These are phyloP conservation scores for Hetaerina americana DNA, from an alignment of 1,140 invertebrate genomes.

Conservation along the genomic window DNA sequence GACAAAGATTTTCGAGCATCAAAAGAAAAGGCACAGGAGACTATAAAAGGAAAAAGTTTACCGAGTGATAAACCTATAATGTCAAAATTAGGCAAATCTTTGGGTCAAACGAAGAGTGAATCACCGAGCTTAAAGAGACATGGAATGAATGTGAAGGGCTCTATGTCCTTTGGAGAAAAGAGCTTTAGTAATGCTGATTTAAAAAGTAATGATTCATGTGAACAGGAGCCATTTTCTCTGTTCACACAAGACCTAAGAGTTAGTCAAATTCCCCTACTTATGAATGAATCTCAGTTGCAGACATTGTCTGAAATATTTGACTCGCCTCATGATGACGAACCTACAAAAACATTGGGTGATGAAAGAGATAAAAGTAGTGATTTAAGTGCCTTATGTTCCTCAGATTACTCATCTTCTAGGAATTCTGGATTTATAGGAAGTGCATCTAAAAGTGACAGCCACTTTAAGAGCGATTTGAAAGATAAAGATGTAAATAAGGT, in stretches of 20 bases:
- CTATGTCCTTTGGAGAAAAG: too few relatives aligned
- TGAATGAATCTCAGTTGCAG: neutral
- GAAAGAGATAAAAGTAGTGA: neutral
- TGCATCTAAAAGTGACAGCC: neutral
- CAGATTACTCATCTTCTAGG: too few relatives aligned
- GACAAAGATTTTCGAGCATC: neutral
- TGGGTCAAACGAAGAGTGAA: neutral
- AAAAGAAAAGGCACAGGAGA: neutral
- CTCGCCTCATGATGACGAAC: neutral
- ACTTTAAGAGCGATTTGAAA: neutral
- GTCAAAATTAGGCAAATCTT: neutral
- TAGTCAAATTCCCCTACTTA: neutral
- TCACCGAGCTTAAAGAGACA: neutral
- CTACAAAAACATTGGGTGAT: neutral
- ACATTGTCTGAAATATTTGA: neutral
- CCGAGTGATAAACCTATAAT: neutral
- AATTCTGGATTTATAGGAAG: too few relatives aligned
- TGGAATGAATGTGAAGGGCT: neutral
- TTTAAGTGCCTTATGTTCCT: neutral
- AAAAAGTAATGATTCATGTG: neutral
- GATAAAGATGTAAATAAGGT: neutral
- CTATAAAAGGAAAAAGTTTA: neutral
- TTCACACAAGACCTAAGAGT: neutral
- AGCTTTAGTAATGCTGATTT: too few relatives aligned
- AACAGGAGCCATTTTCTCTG: neutral